A percentile compares a stretch with the other conserved stretches of the same genome.
Evolutionary conservation across 2,888 invertebrate species (phyloP).

Genomic region (Lasioglossum zephyrum): DNA sequence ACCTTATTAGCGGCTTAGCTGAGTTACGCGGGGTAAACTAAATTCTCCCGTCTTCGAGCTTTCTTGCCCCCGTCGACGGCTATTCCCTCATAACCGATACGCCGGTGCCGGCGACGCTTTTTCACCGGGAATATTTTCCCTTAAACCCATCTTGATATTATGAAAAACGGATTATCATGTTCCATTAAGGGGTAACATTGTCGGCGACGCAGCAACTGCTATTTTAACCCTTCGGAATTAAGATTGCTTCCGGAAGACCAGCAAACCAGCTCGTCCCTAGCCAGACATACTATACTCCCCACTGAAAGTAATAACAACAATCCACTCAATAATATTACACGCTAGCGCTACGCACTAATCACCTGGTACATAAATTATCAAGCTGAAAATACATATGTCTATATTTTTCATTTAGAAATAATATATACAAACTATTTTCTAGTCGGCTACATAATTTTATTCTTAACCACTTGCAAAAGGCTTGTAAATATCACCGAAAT

Average conservation of each 20-base stretch:
- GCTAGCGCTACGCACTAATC: not conserved
- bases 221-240: conserved; percentile 31
- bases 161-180: conserved; percentile 62
- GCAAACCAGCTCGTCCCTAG: not conserved
- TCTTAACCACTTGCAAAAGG: not conserved
- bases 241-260: conserved; percentile 4
- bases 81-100: conserved; percentile 61
- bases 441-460: not conserved
- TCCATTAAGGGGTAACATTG: conserved; percentile 59
- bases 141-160: conserved; percentile 47
- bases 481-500: not conserved
- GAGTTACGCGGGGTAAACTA: conserved; percentile 70
- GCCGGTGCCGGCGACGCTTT: conserved; percentile 47
- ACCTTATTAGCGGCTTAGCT: conserved; percentile 75
- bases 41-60: conserved; percentile 64
- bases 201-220: conserved; percentile 34
- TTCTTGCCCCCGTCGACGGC: conserved; percentile 58
- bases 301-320: no score
- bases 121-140: conserved; percentile 61
- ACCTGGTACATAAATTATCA: not conserved
- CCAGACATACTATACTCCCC: no score
- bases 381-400: not conserved
- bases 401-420: not conserved
- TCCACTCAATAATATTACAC: not conserved
- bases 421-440: not conserved